phyloP scores from a whole-genome alignment of 2,797 vertebrate species.

The Pseudochirops cupreus region DNA sequence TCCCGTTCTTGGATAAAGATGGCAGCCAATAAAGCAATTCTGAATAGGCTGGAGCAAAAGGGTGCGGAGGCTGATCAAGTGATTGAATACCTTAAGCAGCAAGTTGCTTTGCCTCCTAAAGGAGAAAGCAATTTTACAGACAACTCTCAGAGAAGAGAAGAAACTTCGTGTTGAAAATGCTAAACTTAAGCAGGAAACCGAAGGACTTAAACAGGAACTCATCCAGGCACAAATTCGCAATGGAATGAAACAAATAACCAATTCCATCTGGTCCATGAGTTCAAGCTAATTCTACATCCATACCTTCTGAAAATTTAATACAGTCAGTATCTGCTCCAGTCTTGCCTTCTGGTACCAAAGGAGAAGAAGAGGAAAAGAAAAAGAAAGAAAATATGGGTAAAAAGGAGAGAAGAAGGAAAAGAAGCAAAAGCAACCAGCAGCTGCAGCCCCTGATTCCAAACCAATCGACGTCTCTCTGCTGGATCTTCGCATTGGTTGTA shows the following conservation, averaged over 20 bases:
- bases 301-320: constrained; percentile 72
- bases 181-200: constrained; percentile 97
- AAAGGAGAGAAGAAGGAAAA: constrained; percentile 94
- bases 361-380: constrained; percentile 89
- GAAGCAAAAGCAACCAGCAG: constrained; percentile 88
- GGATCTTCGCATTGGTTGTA: constrained; percentile 95
- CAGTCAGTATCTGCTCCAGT: constrained; percentile 72
- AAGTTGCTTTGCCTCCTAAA: constrained; percentile 94
- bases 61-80: constrained; percentile 96
- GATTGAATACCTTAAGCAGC: constrained; percentile 97
- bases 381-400: constrained; percentile 92
- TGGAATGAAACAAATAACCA: constrained; percentile 92
- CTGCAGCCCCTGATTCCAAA: constrained; percentile 86
- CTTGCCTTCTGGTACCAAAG: constrained; percentile 82
- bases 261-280: constrained; percentile 82
- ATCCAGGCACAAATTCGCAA: constrained; percentile 94
- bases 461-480: constrained; percentile 94
- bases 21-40: constrained; percentile 90
- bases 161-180: constrained; percentile 97
- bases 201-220: constrained; percentile 93
- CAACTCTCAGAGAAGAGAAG: constrained; percentile 96
- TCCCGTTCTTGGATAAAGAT: constrained; percentile 91
- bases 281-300: constrained; percentile 81
- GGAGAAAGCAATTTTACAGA: constrained; percentile 96
- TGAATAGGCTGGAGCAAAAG: constrained; percentile 95